These are phyloP conservation scores for Paradoxurus hermaphroditus DNA, from an alignment of 2,113 vertebrate species.

Conservation along the genomic window DNA sequence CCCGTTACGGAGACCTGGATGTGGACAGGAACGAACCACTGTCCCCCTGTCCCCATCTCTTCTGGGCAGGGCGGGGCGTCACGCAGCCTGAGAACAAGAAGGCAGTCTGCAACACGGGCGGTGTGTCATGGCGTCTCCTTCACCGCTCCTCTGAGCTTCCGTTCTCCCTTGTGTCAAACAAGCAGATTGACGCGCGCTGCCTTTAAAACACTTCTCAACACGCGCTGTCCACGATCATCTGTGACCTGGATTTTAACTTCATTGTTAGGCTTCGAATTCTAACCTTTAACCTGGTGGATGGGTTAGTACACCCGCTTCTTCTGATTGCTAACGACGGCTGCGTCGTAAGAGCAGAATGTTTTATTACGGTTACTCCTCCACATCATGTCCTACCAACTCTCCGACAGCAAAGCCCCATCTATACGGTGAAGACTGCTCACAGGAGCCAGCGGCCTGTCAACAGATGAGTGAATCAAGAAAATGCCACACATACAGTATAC, in stretches of 20 bases:
- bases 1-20: background rate
- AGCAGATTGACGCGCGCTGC: background rate
- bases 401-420: background rate
- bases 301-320: background rate
- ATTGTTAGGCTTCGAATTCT: background rate
- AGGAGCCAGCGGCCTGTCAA: background rate
- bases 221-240: background rate
- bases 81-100: background rate
- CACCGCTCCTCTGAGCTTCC: background rate
- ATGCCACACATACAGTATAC: background rate
- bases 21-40: background rate
- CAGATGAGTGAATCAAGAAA: background rate
- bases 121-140: background rate
- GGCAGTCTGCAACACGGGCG: too few relatives aligned
- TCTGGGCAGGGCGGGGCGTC: background rate
- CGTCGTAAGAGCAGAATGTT: background rate
- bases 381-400: background rate
- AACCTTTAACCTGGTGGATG: background rate
- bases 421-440: background rate
- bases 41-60: background rate
- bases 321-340: background rate
- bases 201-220: background rate
- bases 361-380: background rate
- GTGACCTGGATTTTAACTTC: background rate
- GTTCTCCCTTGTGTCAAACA: background rate